Percentiles rank a stretch among this genome's conserved stretches.
Conservation (phyloP, 2,888 invertebrate species). For the Tetropium fuscum region DNA sequence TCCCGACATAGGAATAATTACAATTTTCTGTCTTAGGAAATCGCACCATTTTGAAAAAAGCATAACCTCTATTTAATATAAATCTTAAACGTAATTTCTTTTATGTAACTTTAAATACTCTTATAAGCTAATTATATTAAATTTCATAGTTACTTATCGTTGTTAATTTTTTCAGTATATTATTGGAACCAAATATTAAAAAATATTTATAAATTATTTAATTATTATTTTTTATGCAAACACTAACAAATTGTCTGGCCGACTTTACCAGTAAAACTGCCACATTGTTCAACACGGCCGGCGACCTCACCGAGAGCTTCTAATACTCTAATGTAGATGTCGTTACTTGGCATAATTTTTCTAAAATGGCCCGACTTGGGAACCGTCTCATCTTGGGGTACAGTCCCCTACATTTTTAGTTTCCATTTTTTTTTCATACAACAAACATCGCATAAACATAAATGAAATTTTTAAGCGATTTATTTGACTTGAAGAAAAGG, state of each 20-base stretch:
- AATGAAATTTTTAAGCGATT: no score
- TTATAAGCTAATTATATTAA: neutral
- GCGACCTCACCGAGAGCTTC: neutral
- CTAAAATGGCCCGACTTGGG: neutral
- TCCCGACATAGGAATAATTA: neutral
- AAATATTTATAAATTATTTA: no score
- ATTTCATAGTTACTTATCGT: conserved; percentile 1
- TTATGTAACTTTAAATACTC: neutral
- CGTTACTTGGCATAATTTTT: neutral
- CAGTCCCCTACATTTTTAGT: conserved; percentile 1
- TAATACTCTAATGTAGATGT: neutral
- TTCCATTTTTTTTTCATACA: no score
- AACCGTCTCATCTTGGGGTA: neutral
- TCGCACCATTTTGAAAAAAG: neutral
- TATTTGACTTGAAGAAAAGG: no score
- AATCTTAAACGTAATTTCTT: neutral
- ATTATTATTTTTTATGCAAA: no score
- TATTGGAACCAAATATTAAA: neutral
- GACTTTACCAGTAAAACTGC: neutral
- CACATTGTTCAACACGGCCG: neutral
- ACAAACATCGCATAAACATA: no score
- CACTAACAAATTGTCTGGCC: neutral
- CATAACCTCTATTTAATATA: conserved; percentile 7
- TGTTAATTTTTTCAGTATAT: neutral
- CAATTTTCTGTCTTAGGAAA: neutral